Percentiles rank a stretch among this genome's conserved stretches.
phyloP scores from a whole-genome alignment of 2,113 vertebrate species.

The Antidorcas marsupialis region DNA sequence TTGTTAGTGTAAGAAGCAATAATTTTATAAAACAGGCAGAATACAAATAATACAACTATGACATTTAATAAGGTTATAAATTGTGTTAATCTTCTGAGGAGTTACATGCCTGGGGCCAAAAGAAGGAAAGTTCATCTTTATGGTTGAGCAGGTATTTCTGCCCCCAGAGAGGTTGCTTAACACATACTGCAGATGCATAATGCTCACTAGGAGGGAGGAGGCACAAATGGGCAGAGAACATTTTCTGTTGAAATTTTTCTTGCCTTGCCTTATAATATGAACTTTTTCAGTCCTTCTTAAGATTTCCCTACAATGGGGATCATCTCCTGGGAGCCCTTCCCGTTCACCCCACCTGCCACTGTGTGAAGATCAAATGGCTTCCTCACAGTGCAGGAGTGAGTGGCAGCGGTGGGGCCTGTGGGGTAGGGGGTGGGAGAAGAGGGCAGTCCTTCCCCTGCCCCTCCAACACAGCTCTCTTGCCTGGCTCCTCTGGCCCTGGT shows the following conservation, averaged over 20 bases:
- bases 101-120: not conserved
- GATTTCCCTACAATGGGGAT: not conserved
- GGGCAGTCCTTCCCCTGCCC: fast-evolving
- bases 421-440: not conserved
- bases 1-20: not conserved
- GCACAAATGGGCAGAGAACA: too few species aligned
- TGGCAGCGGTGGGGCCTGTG: fast-evolving
- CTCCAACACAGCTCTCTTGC: not conserved
- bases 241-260: too few species aligned
- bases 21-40: not conserved
- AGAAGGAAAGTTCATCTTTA: not conserved
- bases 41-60: not conserved
- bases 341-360: too few species aligned
- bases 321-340: not conserved
- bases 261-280: too few species aligned
- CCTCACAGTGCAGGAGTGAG: not conserved
- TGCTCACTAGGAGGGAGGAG: too few species aligned
- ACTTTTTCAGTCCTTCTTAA: too few species aligned
- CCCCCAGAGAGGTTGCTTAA: not conserved
- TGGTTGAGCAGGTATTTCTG: not conserved
- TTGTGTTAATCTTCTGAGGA: not conserved
- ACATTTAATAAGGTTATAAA: not conserved
- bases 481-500: not conserved
- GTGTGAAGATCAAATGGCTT: not conserved
- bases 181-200: not conserved